A percentile compares a stretch with the other conserved stretches of the same genome.
Evolutionary conservation across 35 echinoderm and acorn worm genomes (phyloP).

Genomic region (Apostichopus japonicus): DNA sequence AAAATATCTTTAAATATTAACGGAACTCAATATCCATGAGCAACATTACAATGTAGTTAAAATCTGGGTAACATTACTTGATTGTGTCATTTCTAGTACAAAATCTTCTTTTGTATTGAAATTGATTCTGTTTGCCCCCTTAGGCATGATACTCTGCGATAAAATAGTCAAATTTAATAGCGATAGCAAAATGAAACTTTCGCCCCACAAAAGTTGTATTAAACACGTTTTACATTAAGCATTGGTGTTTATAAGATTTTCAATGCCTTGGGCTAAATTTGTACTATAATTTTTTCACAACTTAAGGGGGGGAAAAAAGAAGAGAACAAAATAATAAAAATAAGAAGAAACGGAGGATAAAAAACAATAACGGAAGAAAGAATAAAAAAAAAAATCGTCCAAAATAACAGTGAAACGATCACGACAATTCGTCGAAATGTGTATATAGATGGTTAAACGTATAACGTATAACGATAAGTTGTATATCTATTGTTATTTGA

Average conservation of each 20-base stretch:
- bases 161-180: constrained; percentile 6
- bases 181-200: not conserved
- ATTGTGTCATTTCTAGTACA: not conserved
- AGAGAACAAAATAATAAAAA: not conserved
- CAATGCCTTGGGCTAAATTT: not conserved
- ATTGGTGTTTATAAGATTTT: constrained; percentile 5
- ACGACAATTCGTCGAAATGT: no score
- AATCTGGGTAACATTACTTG: no score
- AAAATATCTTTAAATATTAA: no score
- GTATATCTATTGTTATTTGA: no score
- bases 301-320: not conserved
- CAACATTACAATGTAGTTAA: no score
- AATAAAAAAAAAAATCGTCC: no score
- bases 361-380: no score
- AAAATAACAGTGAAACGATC: no score
- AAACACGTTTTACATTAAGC: constrained; percentile 14
- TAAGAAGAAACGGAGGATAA: no score
- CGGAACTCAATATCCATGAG: no score
- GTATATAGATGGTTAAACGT: no score
- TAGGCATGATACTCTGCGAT: not conserved
- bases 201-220: not conserved
- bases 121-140: not conserved
- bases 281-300: not conserved
- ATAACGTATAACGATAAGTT: no score
- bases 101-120: not conserved